Conservation (phyloP, 92 coral and sea anemone genomes). For the Plumapathes pennacea region DNA sequence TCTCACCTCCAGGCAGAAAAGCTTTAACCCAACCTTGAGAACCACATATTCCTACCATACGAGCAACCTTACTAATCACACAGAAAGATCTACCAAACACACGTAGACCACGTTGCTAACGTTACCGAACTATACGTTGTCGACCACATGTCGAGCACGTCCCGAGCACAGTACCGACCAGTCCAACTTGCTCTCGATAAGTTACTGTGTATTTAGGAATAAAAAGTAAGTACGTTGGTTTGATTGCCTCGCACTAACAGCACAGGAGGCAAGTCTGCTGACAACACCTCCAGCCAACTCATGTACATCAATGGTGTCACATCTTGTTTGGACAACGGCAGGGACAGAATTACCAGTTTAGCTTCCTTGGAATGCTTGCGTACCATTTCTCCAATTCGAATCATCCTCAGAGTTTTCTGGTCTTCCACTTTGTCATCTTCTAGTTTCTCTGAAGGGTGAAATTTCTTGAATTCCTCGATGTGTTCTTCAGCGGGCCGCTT, state of each 20-base stretch:
- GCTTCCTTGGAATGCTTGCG: slow-evolving; percentile 74
- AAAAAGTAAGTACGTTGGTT: slow-evolving; percentile 89
- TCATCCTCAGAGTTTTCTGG: slow-evolving; percentile 84
- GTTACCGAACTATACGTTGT: no score
- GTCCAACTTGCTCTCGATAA: no score
- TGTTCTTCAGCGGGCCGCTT: slow-evolving; percentile 76
- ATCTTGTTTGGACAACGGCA: slow-evolving; percentile 91
- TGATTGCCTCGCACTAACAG: slow-evolving; percentile 95
- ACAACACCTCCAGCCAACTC: slow-evolving; percentile 97
- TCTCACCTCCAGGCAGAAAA: no score
- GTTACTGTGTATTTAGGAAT: slow-evolving; percentile 76
- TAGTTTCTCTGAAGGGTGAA: slow-evolving; percentile 68
- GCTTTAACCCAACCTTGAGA: no score
- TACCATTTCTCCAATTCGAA: slow-evolving; percentile 92
- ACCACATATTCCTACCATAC: no score
- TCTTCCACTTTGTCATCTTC: slow-evolving; percentile 60
- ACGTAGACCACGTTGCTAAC: no score
- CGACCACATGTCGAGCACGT: no score
- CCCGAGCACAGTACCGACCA: no score
- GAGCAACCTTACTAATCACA: no score
- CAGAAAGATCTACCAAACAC: no score
- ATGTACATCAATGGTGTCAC: slow-evolving; percentile 89
- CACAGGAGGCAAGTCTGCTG: slow-evolving; percentile 83
- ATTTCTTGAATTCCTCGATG: slow-evolving; percentile 70
- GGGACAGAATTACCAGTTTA: slow-evolving; percentile 81